phyloP scores from a whole-genome alignment of 2,113 vertebrate genomes.

The Larimichthys polyactis region DNA sequence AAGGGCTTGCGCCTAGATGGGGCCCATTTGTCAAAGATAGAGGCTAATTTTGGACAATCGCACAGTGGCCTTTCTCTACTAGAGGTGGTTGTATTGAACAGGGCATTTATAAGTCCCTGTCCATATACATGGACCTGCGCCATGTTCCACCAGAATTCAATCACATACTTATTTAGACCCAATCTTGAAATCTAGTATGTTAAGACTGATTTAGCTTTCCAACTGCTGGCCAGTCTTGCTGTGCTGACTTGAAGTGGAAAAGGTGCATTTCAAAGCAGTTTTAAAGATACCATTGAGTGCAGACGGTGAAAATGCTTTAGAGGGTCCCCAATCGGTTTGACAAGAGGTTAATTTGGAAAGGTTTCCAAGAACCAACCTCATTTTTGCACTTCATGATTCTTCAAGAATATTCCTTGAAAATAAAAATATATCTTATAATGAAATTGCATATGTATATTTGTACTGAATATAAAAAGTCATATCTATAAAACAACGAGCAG shows the following conservation, averaged over 20 bases:
- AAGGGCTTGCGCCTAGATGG: conserved; percentile 63
- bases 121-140: conserved; percentile 51
- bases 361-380: conserved; percentile 70
- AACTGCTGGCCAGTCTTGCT: conserved; percentile 63
- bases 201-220: conserved; percentile 55
- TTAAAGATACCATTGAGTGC: conserved; percentile 60
- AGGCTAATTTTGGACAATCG: conserved; percentile 83
- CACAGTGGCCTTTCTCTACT: conserved; percentile 83
- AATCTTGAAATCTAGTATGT: conserved; percentile 63
- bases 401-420: conserved; percentile 79
- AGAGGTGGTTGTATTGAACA: conserved; percentile 70
- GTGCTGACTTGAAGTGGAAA: conserved; percentile 58
- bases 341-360: conserved; percentile 68
- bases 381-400: conserved; percentile 83
- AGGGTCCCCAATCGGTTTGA: conserved; percentile 73
- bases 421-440: conserved; percentile 78
- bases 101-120: conserved; percentile 61
- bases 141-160: conserved; percentile 68
- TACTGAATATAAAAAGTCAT: conserved; percentile 80
- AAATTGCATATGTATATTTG: conserved; percentile 83
- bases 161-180: conserved; percentile 47
- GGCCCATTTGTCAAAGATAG: conserved; percentile 58
- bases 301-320: conserved; percentile 79
- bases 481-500: conserved; percentile 75
- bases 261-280: conserved; percentile 67